Evolutionary conservation across 2,113 vertebrate genomes (phyloP), one percentile per base, ranked within the genome.

Genomic region (Noctilio leporinus): DNA sequence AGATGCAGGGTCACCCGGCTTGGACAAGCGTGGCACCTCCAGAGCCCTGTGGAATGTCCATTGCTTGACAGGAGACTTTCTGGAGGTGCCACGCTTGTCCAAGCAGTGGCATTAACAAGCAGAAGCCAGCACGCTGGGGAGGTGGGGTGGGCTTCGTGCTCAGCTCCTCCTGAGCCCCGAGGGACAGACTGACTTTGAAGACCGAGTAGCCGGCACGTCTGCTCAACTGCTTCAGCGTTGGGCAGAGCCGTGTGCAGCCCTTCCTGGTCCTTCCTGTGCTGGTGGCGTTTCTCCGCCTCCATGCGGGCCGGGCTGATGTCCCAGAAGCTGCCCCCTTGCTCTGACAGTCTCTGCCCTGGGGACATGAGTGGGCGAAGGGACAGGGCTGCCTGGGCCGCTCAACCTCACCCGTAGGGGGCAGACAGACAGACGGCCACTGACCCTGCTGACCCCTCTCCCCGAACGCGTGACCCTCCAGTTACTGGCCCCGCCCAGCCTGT

Each of bases 171-270:
- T 24, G 9, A 81, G 11, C 51, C 45, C 30, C 40, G 8, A 2
- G 16, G 67, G 38, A 20, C n/a, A 76, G 15, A 45, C 19, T 0
- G 4, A 72, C 55, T 47, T n/a, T 28, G 69, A 86, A 73, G 84
- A 40, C 26, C 67, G 38, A 49, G 19, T 7, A 10, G 33, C 55
- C 10, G 5, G 43, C 7, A 17, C 0, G 0, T 14, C 43, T 38
- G 4, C 47, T 69, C 45, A 16, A 59, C 81, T 69, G 19, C 26
- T 57, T 57, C 38, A 19, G 76, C 49, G 57, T 62, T 4, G 33
- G 49, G 51, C 1, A 9, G 33, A 55, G 8, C 8, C 15, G 1
- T 0, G 22, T 38, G n/a, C 20, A 4, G 83, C 15, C 17, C 38
- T 16, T 20, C 30, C 30, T 38, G 33, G 59, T 14, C 75, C 24